Percentiles rank a stretch among this genome's conserved stretches.
Conservation (phyloP, 2,888 invertebrate genomes). For the Agonum fuliginosum region DNA sequence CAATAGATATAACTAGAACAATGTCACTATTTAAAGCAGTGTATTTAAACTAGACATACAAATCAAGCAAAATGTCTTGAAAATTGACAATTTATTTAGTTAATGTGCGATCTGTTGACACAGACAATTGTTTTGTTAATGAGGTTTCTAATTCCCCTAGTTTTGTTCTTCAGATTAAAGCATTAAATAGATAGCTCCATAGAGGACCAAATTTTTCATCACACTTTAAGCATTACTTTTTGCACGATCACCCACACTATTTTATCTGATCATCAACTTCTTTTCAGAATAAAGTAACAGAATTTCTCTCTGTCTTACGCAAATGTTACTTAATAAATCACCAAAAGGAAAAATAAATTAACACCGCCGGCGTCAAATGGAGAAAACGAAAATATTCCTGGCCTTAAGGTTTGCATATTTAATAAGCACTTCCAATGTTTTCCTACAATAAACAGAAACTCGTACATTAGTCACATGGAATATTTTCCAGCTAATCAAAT, state of each 20-base stretch:
- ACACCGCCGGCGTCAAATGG: too few relatives aligned
- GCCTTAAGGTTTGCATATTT: conserved; percentile 1
- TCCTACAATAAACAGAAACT: background rate
- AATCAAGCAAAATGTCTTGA: too few relatives aligned
- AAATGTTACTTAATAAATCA: background rate
- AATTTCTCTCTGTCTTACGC: background rate
- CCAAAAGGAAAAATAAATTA: background rate
- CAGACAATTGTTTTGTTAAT: too few relatives aligned
- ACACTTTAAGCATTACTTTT: background rate
- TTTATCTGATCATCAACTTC: background rate
- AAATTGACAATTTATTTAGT: too few relatives aligned
- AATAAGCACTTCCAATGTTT: background rate
- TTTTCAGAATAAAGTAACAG: background rate
- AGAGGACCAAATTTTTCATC: too few relatives aligned
- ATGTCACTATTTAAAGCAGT: too few relatives aligned
- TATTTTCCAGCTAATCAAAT: conserved; percentile 28
- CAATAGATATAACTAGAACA: too few relatives aligned
- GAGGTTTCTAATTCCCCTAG: too few relatives aligned
- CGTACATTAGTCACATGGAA: conserved; percentile 19
- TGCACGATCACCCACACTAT: background rate
- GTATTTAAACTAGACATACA: too few relatives aligned
- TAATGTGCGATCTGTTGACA: too few relatives aligned
- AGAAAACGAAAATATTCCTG: background rate
- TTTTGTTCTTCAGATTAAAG: too few relatives aligned
- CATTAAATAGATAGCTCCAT: too few relatives aligned